Conservation (phyloP, 2,113 vertebrate genomes). For the Opisthocomus hoazin region DNA sequence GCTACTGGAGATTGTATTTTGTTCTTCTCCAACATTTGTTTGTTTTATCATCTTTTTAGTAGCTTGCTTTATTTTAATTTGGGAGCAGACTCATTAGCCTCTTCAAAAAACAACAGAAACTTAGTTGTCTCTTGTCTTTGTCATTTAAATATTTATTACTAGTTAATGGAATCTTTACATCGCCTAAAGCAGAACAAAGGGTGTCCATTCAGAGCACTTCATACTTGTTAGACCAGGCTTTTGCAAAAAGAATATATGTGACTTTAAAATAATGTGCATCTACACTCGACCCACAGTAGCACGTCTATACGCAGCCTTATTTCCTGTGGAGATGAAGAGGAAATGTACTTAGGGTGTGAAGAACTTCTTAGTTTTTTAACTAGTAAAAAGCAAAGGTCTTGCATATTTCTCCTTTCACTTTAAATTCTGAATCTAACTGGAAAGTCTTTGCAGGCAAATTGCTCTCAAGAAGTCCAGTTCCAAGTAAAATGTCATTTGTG, state of each 20-base stretch:
- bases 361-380: neutral
- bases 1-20: neutral
- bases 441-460: neutral
- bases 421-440: neutral
- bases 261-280: neutral
- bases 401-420: neutral
- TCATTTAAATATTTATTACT: neutral
- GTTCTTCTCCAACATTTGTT: neutral
- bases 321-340: slow-evolving; percentile 58
- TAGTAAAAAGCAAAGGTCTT: neutral
- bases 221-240: neutral
- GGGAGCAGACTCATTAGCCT: neutral
- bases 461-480: neutral
- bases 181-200: neutral
- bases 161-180: neutral
- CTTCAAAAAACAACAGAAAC: neutral
- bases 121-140: neutral
- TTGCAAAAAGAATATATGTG: neutral
- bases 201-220: neutral
- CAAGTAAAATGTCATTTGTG: slow-evolving; percentile 26
- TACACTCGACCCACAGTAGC: neutral
- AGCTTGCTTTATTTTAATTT: neutral
- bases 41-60: neutral
- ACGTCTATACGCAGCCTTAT: neutral
- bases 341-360: slow-evolving; percentile 39